Percentiles rank a stretch among this genome's conserved stretches.
Conservation (phyloP, 2,113 vertebrate genomes). For the Seriola dumerili region DNA sequence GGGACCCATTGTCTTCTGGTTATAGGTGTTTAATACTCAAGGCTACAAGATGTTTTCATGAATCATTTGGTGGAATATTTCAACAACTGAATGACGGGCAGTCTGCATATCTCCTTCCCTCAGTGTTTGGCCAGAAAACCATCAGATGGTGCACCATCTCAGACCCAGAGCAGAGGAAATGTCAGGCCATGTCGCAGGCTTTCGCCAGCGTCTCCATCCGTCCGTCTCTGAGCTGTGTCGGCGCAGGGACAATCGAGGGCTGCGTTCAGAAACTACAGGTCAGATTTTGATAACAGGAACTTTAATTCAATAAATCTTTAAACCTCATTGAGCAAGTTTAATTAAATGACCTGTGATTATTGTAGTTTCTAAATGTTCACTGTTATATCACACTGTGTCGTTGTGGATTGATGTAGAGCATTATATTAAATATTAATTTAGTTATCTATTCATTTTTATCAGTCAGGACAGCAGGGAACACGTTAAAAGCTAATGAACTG, state of each 20-base stretch:
- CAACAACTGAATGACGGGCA: not conserved
- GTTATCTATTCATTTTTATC: not conserved
- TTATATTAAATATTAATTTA: too few relatives aligned
- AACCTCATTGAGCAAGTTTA: not conserved
- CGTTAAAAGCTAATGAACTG: not conserved
- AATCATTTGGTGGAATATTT: not conserved
- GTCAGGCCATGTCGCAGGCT: conserved; percentile 87
- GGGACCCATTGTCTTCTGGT: too few relatives aligned
- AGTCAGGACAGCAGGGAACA: not conserved
- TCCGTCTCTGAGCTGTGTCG: conserved; percentile 86
- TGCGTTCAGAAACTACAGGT: conserved; percentile 90
- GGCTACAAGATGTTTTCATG: not conserved
- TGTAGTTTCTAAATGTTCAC: not conserved
- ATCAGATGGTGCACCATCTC: conserved; percentile 93
- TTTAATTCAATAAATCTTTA: not conserved
- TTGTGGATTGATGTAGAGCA: too few relatives aligned
- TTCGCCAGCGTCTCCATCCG: conserved; percentile 85
- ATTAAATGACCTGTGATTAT: not conserved
- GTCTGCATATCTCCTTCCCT: not conserved
- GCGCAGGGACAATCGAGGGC: conserved; percentile 68
- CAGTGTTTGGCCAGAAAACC: conserved; percentile 80
- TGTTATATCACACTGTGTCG: too few relatives aligned
- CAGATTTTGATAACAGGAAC: conserved; percentile 47
- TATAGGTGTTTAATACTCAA: not conserved
- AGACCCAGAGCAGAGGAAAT: conserved; percentile 87